Percentiles rank a stretch among this genome's conserved stretches.
phyloP scores from a whole-genome alignment of 64 coral and sea anemone species.

The Platygyra sinensis region DNA sequence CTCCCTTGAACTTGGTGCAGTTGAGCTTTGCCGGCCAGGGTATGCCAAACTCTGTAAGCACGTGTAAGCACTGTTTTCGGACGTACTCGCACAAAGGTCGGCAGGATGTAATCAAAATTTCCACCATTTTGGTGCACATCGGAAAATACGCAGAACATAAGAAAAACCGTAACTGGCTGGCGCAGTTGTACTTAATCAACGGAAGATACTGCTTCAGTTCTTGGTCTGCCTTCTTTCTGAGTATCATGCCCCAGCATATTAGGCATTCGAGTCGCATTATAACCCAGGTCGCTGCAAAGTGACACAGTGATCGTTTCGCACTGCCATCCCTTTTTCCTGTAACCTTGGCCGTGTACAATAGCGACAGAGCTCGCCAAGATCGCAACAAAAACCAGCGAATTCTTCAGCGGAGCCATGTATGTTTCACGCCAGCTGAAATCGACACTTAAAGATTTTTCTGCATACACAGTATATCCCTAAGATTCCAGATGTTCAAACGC shows the following conservation, averaged over 20 bases:
- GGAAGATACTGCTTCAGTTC: slow-evolving; percentile 57
- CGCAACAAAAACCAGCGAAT: slow-evolving; percentile 17
- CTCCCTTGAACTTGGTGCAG: slow-evolving; percentile 78
- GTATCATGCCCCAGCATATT: slow-evolving; percentile 83
- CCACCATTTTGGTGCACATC: slow-evolving; percentile 79
- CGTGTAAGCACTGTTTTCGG: slow-evolving; percentile 69
- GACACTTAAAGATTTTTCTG: not conserved
- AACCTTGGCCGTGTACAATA: slow-evolving; percentile 37
- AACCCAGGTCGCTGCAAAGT: slow-evolving; percentile 71
- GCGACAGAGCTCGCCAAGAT: slow-evolving; percentile 50
- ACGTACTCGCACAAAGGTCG: slow-evolving; percentile 94
- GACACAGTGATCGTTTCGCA: slow-evolving; percentile 78
- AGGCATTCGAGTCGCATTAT: slow-evolving; percentile 90
- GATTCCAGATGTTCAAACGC: not conserved
- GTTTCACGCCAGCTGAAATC: slow-evolving; percentile 15
- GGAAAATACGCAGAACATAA: slow-evolving; percentile 93
- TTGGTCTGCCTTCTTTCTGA: slow-evolving; percentile 70
- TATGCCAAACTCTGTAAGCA: slow-evolving; percentile 78
- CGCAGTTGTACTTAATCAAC: slow-evolving; percentile 75
- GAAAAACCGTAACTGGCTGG: slow-evolving; percentile 82
- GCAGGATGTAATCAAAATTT: slow-evolving; percentile 79
- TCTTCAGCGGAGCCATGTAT: slow-evolving; percentile 2
- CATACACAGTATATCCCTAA: not conserved
- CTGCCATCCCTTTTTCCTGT: slow-evolving; percentile 61
- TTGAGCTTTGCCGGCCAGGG: slow-evolving; percentile 80